These are phyloP conservation scores for Uria aalge DNA, from an alignment of 2,113 vertebrate genomes.

Conservation along the genomic window DNA sequence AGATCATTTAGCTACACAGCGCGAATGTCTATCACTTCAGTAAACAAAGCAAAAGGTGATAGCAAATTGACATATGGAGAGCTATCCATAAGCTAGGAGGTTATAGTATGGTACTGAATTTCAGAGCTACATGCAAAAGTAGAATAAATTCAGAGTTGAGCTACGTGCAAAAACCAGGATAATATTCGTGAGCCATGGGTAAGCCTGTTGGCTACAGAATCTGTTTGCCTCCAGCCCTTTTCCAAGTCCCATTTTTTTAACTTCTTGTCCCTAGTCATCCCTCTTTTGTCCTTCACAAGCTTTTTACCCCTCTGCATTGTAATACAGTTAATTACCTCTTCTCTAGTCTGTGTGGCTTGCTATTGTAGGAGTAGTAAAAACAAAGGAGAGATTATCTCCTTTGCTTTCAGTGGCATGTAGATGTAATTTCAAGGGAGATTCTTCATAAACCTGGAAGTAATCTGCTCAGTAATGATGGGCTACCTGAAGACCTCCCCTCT, in stretches of 20 bases:
- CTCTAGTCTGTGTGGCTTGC: neutral
- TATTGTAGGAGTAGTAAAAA: neutral
- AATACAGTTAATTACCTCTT: neutral
- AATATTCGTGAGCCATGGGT: neutral
- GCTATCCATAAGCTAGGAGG: neutral
- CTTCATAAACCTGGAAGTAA: neutral
- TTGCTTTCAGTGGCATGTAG: neutral
- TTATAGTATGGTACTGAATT: neutral
- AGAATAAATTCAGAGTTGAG: neutral
- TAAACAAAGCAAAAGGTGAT: neutral
- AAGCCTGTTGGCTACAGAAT: neutral
- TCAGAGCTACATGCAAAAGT: neutral
- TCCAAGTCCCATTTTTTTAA: neutral
- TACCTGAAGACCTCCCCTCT: neutral
- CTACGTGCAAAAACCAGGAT: neutral
- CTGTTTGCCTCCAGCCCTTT: neutral
- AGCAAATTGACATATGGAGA: neutral
- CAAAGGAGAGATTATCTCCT: neutral
- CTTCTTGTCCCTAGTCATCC: neutral
- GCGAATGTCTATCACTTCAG: neutral
- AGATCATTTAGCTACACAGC: neutral
- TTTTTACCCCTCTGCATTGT: neutral
- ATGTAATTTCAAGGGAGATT: neutral
- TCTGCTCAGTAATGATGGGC: neutral
- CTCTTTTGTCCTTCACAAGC: neutral